These are phyloP conservation scores for Smithornis capensis DNA, from an alignment of 2,113 vertebrate species.

Conservation along the genomic window DNA sequence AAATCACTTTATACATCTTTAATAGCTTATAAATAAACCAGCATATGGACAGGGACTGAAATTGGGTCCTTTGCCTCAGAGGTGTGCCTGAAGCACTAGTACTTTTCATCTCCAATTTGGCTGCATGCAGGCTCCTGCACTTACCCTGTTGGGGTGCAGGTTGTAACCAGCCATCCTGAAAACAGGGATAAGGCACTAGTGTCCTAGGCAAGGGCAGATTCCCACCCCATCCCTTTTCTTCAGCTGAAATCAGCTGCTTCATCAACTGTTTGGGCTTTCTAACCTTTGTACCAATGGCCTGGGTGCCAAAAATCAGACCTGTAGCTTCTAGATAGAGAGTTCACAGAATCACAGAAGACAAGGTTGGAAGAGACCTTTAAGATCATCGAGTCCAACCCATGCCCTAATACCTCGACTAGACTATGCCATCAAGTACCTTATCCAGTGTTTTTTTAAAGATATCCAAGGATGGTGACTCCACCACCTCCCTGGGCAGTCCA, in stretches of 20 bases:
- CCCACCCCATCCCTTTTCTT: neutral
- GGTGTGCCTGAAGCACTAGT: neutral
- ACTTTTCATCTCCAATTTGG: neutral
- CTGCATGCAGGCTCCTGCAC: neutral
- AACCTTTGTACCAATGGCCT: neutral
- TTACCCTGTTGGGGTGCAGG: rapidly evolving
- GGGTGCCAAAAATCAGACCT: neutral
- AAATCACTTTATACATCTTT: constrained; percentile 40
- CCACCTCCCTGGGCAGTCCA: too few species aligned
- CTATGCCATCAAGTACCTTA: too few species aligned
- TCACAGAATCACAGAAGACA: too few species aligned
- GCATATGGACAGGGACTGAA: neutral
- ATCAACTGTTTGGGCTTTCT: neutral
- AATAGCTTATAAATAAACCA: constrained; percentile 50
- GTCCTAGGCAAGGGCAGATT: neutral
- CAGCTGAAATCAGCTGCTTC: neutral
- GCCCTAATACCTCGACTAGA: too few species aligned
- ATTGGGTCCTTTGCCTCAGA: neutral
- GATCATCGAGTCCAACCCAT: too few species aligned
- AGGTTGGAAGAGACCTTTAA: too few species aligned
- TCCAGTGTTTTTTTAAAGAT: too few species aligned
- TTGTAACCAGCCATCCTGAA: neutral
- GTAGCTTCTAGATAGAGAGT: neutral
- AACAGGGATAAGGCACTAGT: neutral
- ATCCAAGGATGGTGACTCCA: too few species aligned